phyloP scores from a whole-genome alignment of 2,113 vertebrate genomes.

The Epinephelus fuscoguttatus region DNA sequence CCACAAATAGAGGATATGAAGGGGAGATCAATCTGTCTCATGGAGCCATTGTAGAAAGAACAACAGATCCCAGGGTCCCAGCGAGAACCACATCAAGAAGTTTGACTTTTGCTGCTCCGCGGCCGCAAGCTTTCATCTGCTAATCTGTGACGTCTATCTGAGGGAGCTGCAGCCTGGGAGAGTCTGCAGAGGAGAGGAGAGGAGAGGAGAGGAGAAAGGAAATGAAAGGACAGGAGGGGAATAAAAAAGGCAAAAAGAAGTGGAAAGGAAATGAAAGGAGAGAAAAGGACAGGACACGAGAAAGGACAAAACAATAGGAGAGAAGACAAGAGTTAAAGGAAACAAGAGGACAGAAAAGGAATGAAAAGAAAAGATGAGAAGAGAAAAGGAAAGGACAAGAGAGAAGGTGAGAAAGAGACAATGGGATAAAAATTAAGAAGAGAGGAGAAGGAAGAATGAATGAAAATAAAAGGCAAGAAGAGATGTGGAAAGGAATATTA shows the following conservation, averaged over 20 bases:
- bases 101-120: conserved; percentile 62
- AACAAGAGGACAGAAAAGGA: not conserved
- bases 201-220: not conserved
- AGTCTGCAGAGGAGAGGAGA: conserved; percentile 27
- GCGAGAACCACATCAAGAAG: conserved; percentile 82
- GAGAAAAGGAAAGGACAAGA: no score
- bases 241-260: not conserved
- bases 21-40: conserved; percentile 74
- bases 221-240: not conserved
- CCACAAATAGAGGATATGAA: conserved; percentile 69
- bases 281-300: not conserved
- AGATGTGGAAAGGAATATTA: not conserved
- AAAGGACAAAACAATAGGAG: conserved; percentile 9
- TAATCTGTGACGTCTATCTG: conserved; percentile 76
- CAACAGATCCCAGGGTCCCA: conserved; percentile 77
- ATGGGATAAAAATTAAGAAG: not conserved
- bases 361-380: no score
- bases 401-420: not conserved
- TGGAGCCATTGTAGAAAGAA: conserved; percentile 77
- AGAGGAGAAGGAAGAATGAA: not conserved
- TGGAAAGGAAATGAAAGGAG: not conserved
- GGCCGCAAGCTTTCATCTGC: conserved; percentile 77
- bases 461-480: not conserved
- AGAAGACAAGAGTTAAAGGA: conserved; percentile 16
- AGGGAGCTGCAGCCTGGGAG: conserved; percentile 70